A percentile compares a stretch with the other conserved stretches of the same genome.
Conservation (phyloP, 1,140 invertebrate species). For the Sinella curviseta region DNA sequence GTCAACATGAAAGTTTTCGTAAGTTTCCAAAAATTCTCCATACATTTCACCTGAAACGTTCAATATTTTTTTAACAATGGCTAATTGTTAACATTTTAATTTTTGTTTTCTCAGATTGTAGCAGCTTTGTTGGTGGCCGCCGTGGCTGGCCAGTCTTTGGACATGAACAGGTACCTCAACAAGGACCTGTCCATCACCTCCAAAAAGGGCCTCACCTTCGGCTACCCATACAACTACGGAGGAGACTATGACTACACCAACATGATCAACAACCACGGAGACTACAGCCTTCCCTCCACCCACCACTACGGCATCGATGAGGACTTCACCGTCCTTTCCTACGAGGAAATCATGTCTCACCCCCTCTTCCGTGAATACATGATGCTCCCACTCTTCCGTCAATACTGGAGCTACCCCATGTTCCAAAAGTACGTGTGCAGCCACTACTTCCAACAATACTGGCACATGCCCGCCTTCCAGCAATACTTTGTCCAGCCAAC, state of each 20-base stretch:
- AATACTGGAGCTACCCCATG: slow-evolving; percentile 28
- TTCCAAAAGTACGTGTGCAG: not conserved
- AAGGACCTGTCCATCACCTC: not conserved
- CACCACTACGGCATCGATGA: not conserved
- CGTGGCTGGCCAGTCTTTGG: slow-evolving; percentile 33
- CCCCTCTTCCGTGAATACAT: slow-evolving; percentile 42
- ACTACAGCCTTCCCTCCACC: not conserved
- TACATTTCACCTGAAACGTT: not conserved
- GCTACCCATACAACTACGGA: not conserved
- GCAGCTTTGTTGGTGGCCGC: slow-evolving; percentile 34
- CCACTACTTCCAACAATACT: slow-evolving; percentile 11
- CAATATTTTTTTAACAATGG: not conserved
- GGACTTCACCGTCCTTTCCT: not conserved
- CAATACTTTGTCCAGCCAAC: not conserved
- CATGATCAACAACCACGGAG: not conserved
- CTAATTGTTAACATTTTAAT: not conserved
- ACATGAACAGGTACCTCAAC: too few species aligned
- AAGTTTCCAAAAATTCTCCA: not conserved
- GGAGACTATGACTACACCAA: not conserved
- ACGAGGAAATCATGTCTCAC: slow-evolving; percentile 31
- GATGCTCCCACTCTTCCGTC: slow-evolving; percentile 40
- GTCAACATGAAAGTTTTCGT: slow-evolving; percentile 4
- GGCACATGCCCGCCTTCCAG: not conserved
- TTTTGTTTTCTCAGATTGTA: slow-evolving; percentile 24
- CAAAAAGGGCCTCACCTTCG: not conserved